Base-by-base conservation (phyloP, 1,140 invertebrate genomes). In the Atopsyche davidsoni region DNA sequence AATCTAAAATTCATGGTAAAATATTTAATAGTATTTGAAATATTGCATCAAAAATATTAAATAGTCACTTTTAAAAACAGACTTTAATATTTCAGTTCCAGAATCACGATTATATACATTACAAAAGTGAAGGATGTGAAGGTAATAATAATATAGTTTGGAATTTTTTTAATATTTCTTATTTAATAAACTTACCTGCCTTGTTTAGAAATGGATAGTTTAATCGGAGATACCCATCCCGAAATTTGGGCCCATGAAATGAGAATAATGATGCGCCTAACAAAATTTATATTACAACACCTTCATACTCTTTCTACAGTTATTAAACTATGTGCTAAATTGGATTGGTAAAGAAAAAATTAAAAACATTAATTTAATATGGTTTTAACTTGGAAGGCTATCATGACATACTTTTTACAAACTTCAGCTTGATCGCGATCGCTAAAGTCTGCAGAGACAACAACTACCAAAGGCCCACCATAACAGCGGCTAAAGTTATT, bases 181-280 rank as follows among this genome's bases (percentile, higher is more conserved):
- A 11, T 19, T 46, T 2, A 46, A 46, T 34, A 13, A 32, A 14
- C 4, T 16, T 13, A 23, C 46, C 55, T 13, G 40, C 51, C 50
- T 59, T 40, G 66, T 74, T n/a, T 63, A 89, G 88, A 89, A 65
- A 59, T 92, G 48, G 89, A 93, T 64, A 66, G 73, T 45, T 68
- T 79, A 41, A 73, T 89, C 22, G 88, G 87, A 9, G 86, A 91
- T 64, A 82, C 83, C 43, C 75, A 83, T 52, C 72, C 81, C 36
- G 82, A 84, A 60, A 88, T 92, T 60, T 78, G 81, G 56, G 82
- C 87, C 41, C 78, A 84, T 49, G 86, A 91, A 69, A 83, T 79
- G 23, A 68, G 78, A 34, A 85, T 91, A 54, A 81, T 91, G 73
- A 73, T 83, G 60, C 66, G 79, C 21, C 67, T 92, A 6, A 79